Conservation (phyloP, 2,797 vertebrate species). For the Sebastes taczanowskii region DNA sequence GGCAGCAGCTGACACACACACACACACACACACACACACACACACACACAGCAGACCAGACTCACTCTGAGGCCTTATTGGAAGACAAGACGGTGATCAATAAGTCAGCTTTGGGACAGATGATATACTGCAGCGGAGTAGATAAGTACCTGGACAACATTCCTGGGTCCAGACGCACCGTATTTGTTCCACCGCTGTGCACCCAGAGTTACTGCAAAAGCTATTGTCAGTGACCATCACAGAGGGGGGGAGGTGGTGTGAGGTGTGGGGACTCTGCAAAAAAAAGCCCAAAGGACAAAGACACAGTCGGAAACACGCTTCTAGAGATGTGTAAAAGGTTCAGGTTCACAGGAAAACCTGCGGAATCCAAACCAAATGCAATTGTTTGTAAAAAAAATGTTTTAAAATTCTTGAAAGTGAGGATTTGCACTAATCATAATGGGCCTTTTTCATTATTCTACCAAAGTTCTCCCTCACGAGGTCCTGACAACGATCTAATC, state of each 20-base stretch:
- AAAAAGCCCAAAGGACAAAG: constrained; percentile 17
- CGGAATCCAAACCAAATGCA: neutral
- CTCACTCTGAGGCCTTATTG: constrained; percentile 5
- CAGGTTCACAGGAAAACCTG: neutral
- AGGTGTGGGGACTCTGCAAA: constrained; percentile 44
- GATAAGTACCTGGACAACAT: constrained; percentile 29
- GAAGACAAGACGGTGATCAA: constrained; percentile 40
- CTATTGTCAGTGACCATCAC: constrained; percentile 37
- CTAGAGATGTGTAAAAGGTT: neutral
- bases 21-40: constrained; percentile 35
- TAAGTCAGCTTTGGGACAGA: constrained; percentile 42
- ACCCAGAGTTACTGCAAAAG: constrained; percentile 10
- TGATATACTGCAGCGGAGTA: constrained; percentile 8
- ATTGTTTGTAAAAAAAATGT: neutral
- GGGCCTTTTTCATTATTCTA: neutral
- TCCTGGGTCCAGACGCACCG: neutral
- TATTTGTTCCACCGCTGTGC: constrained; percentile 54
- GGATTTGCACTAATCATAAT: neutral
- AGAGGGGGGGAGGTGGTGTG: neutral
- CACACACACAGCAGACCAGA: constrained; percentile 14
- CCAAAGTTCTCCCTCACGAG: neutral
- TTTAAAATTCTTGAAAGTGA: neutral
- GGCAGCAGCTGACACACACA: constrained; percentile 31
- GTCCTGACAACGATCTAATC: neutral
- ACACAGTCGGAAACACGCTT: neutral